Base-by-base conservation (phyloP, 2,888 invertebrate species). In the Helleia helle region DNA sequence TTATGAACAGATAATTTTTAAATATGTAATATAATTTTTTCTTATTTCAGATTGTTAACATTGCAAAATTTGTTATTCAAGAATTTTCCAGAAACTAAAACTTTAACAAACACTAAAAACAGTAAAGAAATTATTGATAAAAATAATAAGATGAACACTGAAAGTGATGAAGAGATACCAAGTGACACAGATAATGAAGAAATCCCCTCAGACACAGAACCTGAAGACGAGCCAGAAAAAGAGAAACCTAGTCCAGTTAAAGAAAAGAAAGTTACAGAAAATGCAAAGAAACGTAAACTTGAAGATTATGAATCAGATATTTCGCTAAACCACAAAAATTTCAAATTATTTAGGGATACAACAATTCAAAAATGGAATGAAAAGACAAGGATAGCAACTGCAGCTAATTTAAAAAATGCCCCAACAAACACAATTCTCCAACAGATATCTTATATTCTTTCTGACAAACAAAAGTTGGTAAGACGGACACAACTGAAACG, bases 321-420 rank as follows among this genome's bases (percentile, higher is more conserved):
- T 22, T 61, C 80, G 5, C 71, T 73, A 5, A 75, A 86, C 28
- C 90, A 93, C 58, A 75, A 87, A 51, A 69, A 74, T 2, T 93
- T 92, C 49, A 86, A 76, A 50, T 61, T 85, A 4, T 94, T 91
- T 58, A 89, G 96, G 64, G 91, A 97, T 62, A 74, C 88, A 1
- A 91, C 93, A 5, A 91, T 99, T 45, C 91, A 95, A 54, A 96
- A 96, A 68, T 98, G 98, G 98, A 93, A 96, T 72, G 96, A 97
- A 47, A 96, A 96, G 71, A 97, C 96, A 0, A 88, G 92, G 50
- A 72, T 94, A 22, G 85, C 91, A 1, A 86, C 89, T 7, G 86
- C 88, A n/a, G 87, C 89, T 4, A 89, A 87, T 55, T 80, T 90
- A 5, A 90, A 88, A 56, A 86, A 75, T 54, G 81, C 89, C 48